Evolutionary conservation across 2,888 invertebrate species (phyloP).

Genomic region (Muschampia plurimacula): DNA sequence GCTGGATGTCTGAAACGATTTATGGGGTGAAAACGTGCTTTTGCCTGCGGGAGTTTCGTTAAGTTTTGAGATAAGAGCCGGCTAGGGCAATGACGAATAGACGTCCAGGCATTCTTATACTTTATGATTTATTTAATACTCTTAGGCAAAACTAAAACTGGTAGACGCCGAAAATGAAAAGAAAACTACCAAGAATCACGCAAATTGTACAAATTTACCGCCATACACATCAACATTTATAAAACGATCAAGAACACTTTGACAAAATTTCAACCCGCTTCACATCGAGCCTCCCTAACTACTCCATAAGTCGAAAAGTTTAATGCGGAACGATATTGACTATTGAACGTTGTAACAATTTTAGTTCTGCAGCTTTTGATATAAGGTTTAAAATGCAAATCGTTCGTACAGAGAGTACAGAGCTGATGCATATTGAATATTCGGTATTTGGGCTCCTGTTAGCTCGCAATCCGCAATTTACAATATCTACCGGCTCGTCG

Average conservation of each 20-base stretch:
- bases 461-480: slow-evolving; percentile 34
- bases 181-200: background rate
- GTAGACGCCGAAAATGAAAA: background rate
- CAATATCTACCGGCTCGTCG: slow-evolving; percentile 31
- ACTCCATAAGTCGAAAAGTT: slow-evolving; percentile 42
- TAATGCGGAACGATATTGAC: slow-evolving; percentile 39
- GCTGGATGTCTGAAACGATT: slow-evolving; percentile 6
- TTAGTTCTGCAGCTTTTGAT: slow-evolving; percentile 2
- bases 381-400: slow-evolving; percentile 28
- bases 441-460: slow-evolving; percentile 33
- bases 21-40: slow-evolving; percentile 9
- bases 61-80: background rate
- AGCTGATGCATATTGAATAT: slow-evolving; percentile 36
- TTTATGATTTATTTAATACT: no score
- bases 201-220: slow-evolving; percentile 26
- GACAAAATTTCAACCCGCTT: slow-evolving; percentile 34
- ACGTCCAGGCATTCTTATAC: background rate
- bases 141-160: background rate
- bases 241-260: slow-evolving; percentile 27
- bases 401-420: slow-evolving; percentile 12
- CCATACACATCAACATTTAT: slow-evolving; percentile 36
- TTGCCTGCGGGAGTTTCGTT: background rate
- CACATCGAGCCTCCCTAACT: slow-evolving; percentile 29
- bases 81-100: background rate
- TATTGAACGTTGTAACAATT: background rate